Conservation (phyloP, 1,140 invertebrate genomes). For the Coptotermes formosanus region DNA sequence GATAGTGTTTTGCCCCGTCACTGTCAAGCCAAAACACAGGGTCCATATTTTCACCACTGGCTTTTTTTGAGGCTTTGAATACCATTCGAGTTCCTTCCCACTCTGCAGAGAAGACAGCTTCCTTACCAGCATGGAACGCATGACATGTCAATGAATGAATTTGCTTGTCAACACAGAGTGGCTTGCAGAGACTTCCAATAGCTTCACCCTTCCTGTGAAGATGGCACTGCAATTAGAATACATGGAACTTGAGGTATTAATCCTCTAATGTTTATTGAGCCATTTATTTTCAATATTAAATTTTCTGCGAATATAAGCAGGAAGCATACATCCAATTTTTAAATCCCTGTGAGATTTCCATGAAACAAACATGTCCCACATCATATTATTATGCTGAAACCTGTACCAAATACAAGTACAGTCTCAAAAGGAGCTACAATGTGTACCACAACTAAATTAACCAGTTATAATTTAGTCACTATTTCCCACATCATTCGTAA, state of each 20-base stretch:
- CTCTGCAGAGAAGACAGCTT: constrained; percentile 57
- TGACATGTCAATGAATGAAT: constrained; percentile 57
- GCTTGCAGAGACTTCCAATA: constrained; percentile 57
- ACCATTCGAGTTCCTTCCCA: constrained; percentile 54
- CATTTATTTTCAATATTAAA: too few species aligned
- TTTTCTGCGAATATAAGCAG: too few species aligned
- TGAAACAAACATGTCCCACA: too few species aligned
- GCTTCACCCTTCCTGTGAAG: constrained; percentile 51
- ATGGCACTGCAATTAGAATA: constrained; percentile 52
- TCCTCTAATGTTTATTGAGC: too few species aligned
- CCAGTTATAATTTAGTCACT: too few species aligned
- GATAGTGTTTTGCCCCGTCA: constrained; percentile 50
- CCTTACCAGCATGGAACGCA: constrained; percentile 55
- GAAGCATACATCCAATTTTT: neutral
- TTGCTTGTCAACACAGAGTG: constrained; percentile 53
- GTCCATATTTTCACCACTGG: constrained; percentile 23
- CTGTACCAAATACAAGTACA: too few species aligned
- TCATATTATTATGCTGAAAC: neutral
- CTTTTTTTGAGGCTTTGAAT: constrained; percentile 54
- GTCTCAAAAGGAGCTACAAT: too few species aligned
- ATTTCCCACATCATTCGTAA: too few species aligned
- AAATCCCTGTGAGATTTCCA: too few species aligned
- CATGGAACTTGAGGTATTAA: too few species aligned
- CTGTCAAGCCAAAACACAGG: constrained; percentile 50
- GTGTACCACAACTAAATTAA: too few species aligned